Base-by-base conservation (phyloP, 2,888 invertebrate species). In the Lottia gigantea region DNA sequence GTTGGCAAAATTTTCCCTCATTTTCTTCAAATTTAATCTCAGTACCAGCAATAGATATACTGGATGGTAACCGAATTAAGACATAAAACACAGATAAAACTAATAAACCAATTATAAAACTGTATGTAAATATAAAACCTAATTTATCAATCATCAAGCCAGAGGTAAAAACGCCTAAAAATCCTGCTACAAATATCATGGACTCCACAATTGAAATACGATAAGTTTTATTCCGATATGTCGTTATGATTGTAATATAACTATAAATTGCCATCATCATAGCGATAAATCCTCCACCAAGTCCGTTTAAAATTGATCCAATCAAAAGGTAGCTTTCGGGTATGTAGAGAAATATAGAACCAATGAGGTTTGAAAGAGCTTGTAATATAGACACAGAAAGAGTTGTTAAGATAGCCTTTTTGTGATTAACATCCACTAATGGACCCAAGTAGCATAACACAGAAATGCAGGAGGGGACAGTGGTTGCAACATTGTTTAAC, bases 141-240 rank as follows among this genome's bases (percentile, higher is more conserved):
- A 85, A 85, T 15, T 78, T 46, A 49, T 86, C 81, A 82, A 93
- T 92, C 76, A 96, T 90, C 68, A 95, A 92, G 0, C 96, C 96
- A 84, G 95, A 94, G 74, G 94, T 83, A 40, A 94, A 93, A 8
- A 94, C 92, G 62, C 96, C 96, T 0, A 92, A 91, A 0, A 95
- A 95, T 92, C 95, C 94, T 0, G 96, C 93, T 70, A 93, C 92
- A 78, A 96, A 91, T 83, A 95, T 94, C 80, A 93, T 92, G 0
- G 93, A 92, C 84, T 96, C 96, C 69, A 96, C 88, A 66, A 96
- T 92, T 0, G 95, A 94, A 4, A 96, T 93, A 73, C 95, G 90
- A 25, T 94, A 86, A 0, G 96, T 96, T 72, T 95, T 91, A 78
- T 92, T 92, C 72, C 92, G 89, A 1, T 91, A 79, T 0, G 92